Percentiles rank a stretch among this genome's conserved stretches.
Conservation (phyloP, 2,797 vertebrate genomes). For the Melanotaenia maccullochi region DNA sequence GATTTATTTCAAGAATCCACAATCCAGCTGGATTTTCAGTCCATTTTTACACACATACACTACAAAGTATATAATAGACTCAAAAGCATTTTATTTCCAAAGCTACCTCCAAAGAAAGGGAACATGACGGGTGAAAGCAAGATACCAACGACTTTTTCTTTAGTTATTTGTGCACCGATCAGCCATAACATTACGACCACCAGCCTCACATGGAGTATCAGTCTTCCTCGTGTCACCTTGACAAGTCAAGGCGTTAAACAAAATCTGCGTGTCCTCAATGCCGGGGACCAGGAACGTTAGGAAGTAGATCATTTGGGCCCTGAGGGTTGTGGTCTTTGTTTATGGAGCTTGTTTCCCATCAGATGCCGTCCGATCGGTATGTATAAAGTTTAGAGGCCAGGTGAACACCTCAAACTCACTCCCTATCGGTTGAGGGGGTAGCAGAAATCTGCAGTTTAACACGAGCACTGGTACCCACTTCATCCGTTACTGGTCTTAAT, state of each 20-base stretch:
- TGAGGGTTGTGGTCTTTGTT: background rate
- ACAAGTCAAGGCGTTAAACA: background rate
- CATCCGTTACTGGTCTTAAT: background rate
- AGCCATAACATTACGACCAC: slow-evolving; percentile 2
- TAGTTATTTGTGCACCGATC: background rate
- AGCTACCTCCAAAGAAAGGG: slow-evolving; percentile 44
- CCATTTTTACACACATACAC: slow-evolving; percentile 51
- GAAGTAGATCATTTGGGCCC: background rate
- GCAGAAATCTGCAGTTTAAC: too few relatives aligned
- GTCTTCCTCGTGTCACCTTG: background rate
- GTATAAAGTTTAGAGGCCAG: background rate
- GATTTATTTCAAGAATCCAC: slow-evolving; percentile 55
- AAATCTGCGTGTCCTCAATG: background rate
- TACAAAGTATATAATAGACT: slow-evolving; percentile 50
- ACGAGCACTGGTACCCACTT: background rate
- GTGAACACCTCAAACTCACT: too few relatives aligned
- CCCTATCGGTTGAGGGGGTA: too few relatives aligned
- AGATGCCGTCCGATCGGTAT: background rate
- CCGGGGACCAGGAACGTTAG: background rate
- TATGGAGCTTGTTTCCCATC: background rate
- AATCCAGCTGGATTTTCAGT: slow-evolving; percentile 25
- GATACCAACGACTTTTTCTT: slow-evolving; percentile 47
- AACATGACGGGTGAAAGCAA: slow-evolving; percentile 29
- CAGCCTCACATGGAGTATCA: background rate
- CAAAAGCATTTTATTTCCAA: slow-evolving; percentile 66